Base-by-base conservation (phyloP, 1,140 invertebrate species). In the Leptinotarsa lineolata region DNA sequence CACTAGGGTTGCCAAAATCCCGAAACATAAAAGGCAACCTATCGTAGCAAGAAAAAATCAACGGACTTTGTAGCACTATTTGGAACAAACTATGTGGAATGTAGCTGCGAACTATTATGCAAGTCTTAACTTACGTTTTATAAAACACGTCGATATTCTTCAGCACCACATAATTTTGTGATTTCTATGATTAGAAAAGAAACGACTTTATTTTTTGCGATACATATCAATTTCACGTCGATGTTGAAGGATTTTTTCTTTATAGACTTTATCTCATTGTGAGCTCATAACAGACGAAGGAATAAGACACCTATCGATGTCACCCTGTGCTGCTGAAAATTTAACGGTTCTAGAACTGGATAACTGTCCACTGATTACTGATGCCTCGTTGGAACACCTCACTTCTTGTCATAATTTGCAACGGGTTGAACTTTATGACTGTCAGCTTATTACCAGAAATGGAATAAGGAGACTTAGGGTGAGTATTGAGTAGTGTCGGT, bases 301-400 rank as follows among this genome's bases (percentile, higher is more conserved):
- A 22, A 98, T 99, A 78, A 89, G 95, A 72, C 95, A 98, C 84
- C 85, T 99, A 66, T 95, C 96, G 0, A 91, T 93, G 74, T 96
- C 95, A 67, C 92, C 96, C 2, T 97, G 95, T 87, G 94, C 96
- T 15, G 92, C 94, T 0, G 95, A 97, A 85, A 93, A 95, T 83
- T 86, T 97, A 58, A 94, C 94, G 61, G 95, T 99, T 39, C 87
- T 99, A 63, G 98, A 99, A 86, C 88, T 99, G 77, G 98, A 99
- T 86, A 99, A 99, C 86, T 99, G 98, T 87, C 98, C 98, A 2
- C 87, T 98, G 73, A 96, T 99, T 78, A 99, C 97, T n/a, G 98
- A 99, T 86, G 91, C 92, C n/a, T 96, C 97, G 70, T 87, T 99
- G 75, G 97, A 98, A 84, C 95, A 99, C 87, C 89, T 99, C 76